Evolutionary conservation across 1,140 invertebrate genomes (phyloP), one percentile per base, ranked within the genome.

Genomic region (Scaptodrosophila lebanonensis): DNA sequence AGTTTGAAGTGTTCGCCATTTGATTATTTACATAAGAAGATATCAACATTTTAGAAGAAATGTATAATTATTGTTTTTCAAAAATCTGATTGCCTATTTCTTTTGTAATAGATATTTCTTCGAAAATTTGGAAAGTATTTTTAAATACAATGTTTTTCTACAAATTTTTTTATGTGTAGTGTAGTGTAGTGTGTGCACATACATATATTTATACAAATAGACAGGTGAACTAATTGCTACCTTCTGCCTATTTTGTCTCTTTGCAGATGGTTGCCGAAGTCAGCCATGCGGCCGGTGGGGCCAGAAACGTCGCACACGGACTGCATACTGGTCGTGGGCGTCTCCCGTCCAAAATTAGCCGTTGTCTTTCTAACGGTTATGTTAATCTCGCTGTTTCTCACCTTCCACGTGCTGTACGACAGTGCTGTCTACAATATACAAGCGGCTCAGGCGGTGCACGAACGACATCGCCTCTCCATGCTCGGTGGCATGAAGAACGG

Each of bases 361-460:
- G 91, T 92, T 68, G 92, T 92, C 43, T 92, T 94, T 84, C 89
- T 94, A 51, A 92, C 92, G 53, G 91, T 94, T 65, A 92, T 92
- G 86, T 88, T 94, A 52, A 88, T 94, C 43, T 94, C 93, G 8
- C 89, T 94, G 30, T 94, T 94, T 87, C 90, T 94, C 71, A 94
- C 93, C 43, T 93, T 94, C 87, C 93, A 94, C 85, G 91, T 94
- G 48, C 90, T 94, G 30, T 94, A 94, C 88, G 93, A 94, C 87
- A 93, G 92, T 83, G 93, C 93, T n/a, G 89, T 94, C 8, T 93
- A 93, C 85, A 93, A 92, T 76, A 89, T 94, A 49, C 92, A 93
- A 13, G 85, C 85, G 0, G 85, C 83, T 0, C 85, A 86, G 42
- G 83, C 83, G 0, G 79, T 84, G 3, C 73, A 84, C 30, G 85